Base-by-base conservation (phyloP, 2,113 vertebrate species). In the Rhynchopsitta pachyrhyncha region DNA sequence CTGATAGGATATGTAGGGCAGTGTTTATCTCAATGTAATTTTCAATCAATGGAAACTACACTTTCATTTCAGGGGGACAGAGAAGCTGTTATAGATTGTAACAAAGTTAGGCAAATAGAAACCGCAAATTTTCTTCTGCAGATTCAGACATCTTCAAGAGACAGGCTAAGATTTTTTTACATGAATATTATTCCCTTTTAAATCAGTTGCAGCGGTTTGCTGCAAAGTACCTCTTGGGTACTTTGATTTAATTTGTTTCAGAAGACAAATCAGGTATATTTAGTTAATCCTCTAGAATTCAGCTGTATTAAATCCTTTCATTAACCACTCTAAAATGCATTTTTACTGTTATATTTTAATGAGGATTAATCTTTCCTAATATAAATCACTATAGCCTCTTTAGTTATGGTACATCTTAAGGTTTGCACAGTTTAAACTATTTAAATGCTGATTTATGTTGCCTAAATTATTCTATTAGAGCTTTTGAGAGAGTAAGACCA, bases 181-280 rank as follows among this genome's bases (percentile, higher is more conserved):
- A 25, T 76, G 46, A 79, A 82, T 82, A 84, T 46, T n/a, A 87
- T 90, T 91, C 10, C 20, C 25, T 85, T 92, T 77, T 60, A 86
- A 78, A 86, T 80, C 64, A 64, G 27, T 69, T 35, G 27, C 79
- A 73, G 86, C 59, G 20, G 39, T 85, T 94, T 75, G 29, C 92
- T 92, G 57, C 60, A 79, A 94, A 95, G 31, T 37, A 77, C 24
- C n/a, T 85, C 62, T 84, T 37, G 63, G 90, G 64, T 87, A 83
- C 49, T 89, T 96, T 75, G 62, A 90, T 90, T 92, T 95, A 31
- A 86, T 92, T 74, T 85, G 77, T 97, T 95, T 94, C 90, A 93
- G 93, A 93, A 89, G 88, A 92, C 70, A 85, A 90, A 92, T 88
- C 67, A 91, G 83, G 66, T 92, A 63, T 52, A 87, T 93, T 88